Conservation (phyloP, 2,113 vertebrate genomes). For the Ciconia maguari region DNA sequence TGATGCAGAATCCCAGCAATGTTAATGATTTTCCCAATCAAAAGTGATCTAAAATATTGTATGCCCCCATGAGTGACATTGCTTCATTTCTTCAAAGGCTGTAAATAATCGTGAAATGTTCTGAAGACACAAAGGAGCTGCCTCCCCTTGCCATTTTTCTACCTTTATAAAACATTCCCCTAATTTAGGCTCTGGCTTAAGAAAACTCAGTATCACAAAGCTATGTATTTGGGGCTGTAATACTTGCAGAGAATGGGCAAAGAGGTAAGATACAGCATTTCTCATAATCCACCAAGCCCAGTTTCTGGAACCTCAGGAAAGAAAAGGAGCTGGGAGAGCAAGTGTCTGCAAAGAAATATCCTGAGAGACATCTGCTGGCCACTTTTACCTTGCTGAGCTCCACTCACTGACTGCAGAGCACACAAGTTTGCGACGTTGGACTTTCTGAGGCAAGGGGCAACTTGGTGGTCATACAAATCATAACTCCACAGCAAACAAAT, state of each 20-base stretch:
- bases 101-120: not conserved
- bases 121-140: not conserved
- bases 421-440: accelerated
- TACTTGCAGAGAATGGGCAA: not conserved
- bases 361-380: slow-evolving; percentile 53
- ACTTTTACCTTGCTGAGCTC: not conserved
- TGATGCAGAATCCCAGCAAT: not conserved
- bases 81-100: not conserved
- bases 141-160: not conserved
- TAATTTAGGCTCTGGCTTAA: not conserved
- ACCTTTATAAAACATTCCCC: not conserved
- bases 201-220: not conserved
- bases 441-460: not conserved
- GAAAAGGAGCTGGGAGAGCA: not conserved
- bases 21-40: not conserved
- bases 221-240: not conserved
- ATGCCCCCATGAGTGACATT: not conserved
- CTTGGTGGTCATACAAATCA: not conserved
- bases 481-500: not conserved
- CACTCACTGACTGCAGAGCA: not conserved
- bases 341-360: not conserved
- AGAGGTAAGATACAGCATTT: not conserved
- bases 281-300: not conserved
- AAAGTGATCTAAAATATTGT: not conserved
- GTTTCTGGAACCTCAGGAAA: not conserved